Percentiles rank a stretch among this genome's conserved stretches.
Evolutionary conservation across 2,888 invertebrate genomes (phyloP).

Genomic region (Idaea dimidiata): DNA sequence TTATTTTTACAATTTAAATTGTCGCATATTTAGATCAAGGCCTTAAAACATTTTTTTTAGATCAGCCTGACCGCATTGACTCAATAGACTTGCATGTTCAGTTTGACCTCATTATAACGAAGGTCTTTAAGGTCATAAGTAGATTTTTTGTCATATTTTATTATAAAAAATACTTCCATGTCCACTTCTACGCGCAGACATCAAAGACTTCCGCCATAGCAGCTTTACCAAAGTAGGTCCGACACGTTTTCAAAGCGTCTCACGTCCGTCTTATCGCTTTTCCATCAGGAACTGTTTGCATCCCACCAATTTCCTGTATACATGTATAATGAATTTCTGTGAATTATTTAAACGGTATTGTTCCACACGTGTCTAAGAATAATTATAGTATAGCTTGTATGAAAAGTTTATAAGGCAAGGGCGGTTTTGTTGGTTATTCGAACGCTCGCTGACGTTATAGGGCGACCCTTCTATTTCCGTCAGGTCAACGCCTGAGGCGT

Average conservation of each 20-base stretch:
- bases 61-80: too few relatives aligned
- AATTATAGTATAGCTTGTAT: slow-evolving; percentile 7
- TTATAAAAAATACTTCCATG: neutral
- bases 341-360: neutral
- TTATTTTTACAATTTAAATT: too few relatives aligned
- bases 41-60: too few relatives aligned
- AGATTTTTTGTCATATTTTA: neutral
- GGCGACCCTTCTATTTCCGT: slow-evolving; percentile 64
- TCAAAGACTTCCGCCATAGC: neutral
- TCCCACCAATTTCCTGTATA: neutral
- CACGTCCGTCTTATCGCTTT: neutral
- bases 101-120: too few relatives aligned
- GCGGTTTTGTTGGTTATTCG: slow-evolving; percentile 21
- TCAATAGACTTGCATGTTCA: too few relatives aligned
- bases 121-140: too few relatives aligned
- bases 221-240: neutral
- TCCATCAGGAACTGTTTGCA: neutral
- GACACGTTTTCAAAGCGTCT: neutral
- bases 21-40: too few relatives aligned
- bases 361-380: neutral
- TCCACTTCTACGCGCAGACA: neutral
- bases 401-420: slow-evolving; percentile 24
- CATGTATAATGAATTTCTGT: neutral
- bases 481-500: slow-evolving; percentile 67
- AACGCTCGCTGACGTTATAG: slow-evolving; percentile 22